Evolutionary conservation across 2,113 vertebrate genomes (phyloP).

Genomic region (Tonatia bakeri): DNA sequence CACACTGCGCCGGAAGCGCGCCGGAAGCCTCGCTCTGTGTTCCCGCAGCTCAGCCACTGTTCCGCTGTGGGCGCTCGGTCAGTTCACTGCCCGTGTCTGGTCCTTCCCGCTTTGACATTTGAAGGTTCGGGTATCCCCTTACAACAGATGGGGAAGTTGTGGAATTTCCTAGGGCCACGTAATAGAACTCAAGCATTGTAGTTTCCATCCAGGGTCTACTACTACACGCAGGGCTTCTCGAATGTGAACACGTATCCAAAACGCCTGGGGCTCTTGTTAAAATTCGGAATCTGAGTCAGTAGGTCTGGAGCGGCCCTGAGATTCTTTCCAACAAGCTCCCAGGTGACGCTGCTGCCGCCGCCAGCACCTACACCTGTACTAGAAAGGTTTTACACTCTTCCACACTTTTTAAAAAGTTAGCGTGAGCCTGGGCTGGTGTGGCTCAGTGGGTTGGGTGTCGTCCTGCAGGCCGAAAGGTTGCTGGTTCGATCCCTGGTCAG

Average conservation of each 20-base stretch:
- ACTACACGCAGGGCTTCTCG: neutral
- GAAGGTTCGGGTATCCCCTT: neutral
- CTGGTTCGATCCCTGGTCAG: too few relatives aligned
- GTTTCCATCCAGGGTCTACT: neutral
- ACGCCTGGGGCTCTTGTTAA: neutral
- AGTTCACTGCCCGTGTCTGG: rapidly evolving
- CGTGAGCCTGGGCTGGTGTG: too few relatives aligned
- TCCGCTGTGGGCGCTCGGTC: neutral
- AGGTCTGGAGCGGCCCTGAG: neutral
- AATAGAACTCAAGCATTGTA: rapidly evolving
- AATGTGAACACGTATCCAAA: rapidly evolving
- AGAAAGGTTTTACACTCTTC: neutral
- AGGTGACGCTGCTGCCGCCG: rapidly evolving
- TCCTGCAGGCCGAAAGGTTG: too few relatives aligned
- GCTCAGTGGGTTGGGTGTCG: too few relatives aligned
- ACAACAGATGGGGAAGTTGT: neutral
- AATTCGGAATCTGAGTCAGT: neutral
- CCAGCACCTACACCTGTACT: neutral
- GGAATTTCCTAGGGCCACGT: neutral
- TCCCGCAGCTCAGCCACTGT: rapidly evolving
- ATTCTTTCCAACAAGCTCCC: neutral
- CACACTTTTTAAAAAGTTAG: neutral
- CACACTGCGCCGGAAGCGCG: rapidly evolving
- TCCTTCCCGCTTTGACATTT: neutral
- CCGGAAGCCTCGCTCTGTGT: neutral